Conservation (phyloP, 2,113 vertebrate genomes). For the Lampris incognitus region DNA sequence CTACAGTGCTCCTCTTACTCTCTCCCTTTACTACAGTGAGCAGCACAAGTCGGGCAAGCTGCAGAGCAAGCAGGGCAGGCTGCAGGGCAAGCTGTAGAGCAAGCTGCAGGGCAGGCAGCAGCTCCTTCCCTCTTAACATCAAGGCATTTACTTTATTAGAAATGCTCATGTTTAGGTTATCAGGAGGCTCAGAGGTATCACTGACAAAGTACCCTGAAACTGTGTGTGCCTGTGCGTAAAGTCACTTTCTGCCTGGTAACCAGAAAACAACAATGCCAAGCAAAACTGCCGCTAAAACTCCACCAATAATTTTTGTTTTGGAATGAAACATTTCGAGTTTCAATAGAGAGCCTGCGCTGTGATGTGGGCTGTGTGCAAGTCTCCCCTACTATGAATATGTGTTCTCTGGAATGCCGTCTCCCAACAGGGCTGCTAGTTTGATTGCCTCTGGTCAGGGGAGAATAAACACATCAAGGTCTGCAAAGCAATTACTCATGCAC, state of each 20-base stretch:
- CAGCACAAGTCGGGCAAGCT: background rate
- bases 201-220: too few species aligned
- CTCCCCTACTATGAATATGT: background rate
- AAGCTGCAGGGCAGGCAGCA: constrained; percentile 12
- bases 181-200: too few species aligned
- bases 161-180: background rate
- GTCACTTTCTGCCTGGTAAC: too few species aligned
- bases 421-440: background rate
- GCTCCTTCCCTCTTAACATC: constrained; percentile 16
- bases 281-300: too few species aligned
- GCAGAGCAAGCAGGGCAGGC: background rate
- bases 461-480: background rate
- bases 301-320: too few species aligned
- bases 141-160: constrained; percentile 25
- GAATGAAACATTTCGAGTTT: too few species aligned
- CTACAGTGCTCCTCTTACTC: too few species aligned
- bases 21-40: background rate
- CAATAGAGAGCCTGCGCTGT: too few species aligned
- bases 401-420: background rate
- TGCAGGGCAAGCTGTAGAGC: background rate
- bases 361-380: background rate
- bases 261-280: too few species aligned
- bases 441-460: background rate
- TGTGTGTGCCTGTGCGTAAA: too few species aligned
- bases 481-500: background rate